Base-by-base conservation (phyloP, 2,113 vertebrate genomes). In the Bostrychus sinensis region DNA sequence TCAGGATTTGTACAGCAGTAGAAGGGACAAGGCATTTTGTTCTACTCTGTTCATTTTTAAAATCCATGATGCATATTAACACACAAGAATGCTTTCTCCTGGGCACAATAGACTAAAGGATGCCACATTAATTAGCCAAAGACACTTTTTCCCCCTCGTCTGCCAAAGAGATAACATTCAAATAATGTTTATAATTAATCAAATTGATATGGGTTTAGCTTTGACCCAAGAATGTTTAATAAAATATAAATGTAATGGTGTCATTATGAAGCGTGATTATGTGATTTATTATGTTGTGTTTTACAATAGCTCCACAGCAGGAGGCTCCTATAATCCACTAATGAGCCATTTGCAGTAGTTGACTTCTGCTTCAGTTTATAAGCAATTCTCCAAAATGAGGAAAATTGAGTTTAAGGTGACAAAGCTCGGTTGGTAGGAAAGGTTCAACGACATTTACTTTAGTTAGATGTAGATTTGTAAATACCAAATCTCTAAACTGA, bases 161-260 rank as follows among this genome's bases (percentile, higher is more conserved):
- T 9, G 50, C 26, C 50, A 32, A 32, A 53, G 50, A 53, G 28
- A 8, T 30, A 53, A 14, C 28, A 53, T 46, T 46, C 43, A 25
- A 48, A 25, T 48, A 30, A 9, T 30, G 16, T 53, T 53, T 32
- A 32, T 48, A 53, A 51, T 53, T 16, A 53, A 53, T 53, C 26
- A 53, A 28, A 30, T 53, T 32, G 48, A 26, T 16, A 13, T 26
- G 28, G 28, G 50, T 28, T 53, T 53, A 8, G 16, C 23, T 53
- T 30, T 53, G 50, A 30, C n/a, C 50, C 26, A 17, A 2, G 13
- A 16, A 14, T 30, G 14, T 30, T 30, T 53, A 7, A 30, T 53
- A 16, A 30, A 53, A 53, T 53, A 53, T 8, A 8, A 32, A 10
- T 32, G 13, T 17, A 30, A 32, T n/a, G 14, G 50, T 14, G 23